These are phyloP conservation scores for Trichonephila clavipes DNA, from an alignment of 1,140 invertebrate species.

Conservation along the genomic window DNA sequence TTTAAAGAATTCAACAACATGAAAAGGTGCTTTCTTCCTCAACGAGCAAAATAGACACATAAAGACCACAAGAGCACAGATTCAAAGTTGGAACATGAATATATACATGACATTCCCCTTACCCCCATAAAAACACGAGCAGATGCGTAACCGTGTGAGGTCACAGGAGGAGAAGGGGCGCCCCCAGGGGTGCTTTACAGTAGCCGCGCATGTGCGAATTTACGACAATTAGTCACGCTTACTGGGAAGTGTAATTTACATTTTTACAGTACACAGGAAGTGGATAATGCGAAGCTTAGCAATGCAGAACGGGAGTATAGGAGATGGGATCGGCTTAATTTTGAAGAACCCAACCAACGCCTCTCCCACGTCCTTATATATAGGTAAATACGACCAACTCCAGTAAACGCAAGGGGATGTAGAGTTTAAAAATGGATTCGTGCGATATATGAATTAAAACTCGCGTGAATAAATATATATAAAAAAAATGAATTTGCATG, in stretches of 20 bases:
- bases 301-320: conserved; percentile 45
- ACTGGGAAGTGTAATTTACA: background rate
- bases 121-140: background rate
- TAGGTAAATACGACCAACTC: too few species aligned
- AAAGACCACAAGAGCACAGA: conserved; percentile 23
- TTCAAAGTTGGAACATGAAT: background rate
- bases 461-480: too few species aligned
- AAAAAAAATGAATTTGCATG: too few species aligned
- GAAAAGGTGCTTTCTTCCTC: background rate
- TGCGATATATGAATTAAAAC: too few species aligned
- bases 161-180: background rate
- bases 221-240: conserved; percentile 59
- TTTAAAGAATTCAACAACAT: too few species aligned
- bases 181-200: background rate
- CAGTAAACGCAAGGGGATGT: too few species aligned
- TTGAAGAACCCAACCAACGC: background rate
- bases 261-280: conserved; percentile 37
- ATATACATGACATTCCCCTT: background rate
- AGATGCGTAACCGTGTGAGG: conserved; percentile 24
- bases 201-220: conserved; percentile 59
- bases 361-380: background rate
- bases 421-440: too few species aligned
- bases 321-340: background rate
- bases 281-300: conserved; percentile 1
- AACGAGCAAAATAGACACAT: background rate